Evolutionary conservation across 2,113 vertebrate genomes (phyloP).

Genomic region (Chascanopsetta lugubris): DNA sequence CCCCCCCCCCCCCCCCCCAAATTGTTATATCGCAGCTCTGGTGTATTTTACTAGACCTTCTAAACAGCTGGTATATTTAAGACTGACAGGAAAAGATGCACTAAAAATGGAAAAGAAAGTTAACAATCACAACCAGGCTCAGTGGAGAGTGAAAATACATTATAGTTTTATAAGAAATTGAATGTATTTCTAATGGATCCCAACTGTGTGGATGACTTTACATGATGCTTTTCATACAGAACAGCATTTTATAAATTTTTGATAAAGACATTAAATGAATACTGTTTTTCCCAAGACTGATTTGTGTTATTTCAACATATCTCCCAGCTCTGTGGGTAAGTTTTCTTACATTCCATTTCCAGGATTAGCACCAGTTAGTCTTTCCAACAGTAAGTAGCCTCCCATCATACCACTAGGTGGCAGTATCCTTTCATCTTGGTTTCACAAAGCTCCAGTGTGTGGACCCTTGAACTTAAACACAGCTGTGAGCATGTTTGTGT

Average conservation of each 20-base stretch:
- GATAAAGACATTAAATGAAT: conserved; percentile 77
- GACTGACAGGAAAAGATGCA: conserved; percentile 42
- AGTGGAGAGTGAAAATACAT: conserved; percentile 55
- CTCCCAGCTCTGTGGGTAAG: too few relatives aligned
- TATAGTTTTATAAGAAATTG: conserved; percentile 74
- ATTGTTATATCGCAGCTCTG: conserved; percentile 29
- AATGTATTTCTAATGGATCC: conserved; percentile 79
- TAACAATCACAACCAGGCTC: conserved; percentile 52
- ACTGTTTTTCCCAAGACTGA: conserved; percentile 70
- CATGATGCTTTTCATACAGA: conserved; percentile 67
- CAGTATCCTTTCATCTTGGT: not conserved
- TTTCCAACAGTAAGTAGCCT: not conserved
- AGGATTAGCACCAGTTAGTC: not conserved
- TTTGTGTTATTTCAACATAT: not conserved
- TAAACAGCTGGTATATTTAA: conserved; percentile 48
- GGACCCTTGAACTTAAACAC: conserved; percentile 39
- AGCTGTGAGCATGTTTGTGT: conserved; percentile 60
- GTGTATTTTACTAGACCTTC: conserved; percentile 37
- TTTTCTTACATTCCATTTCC: too few relatives aligned
- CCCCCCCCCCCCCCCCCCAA: too few relatives aligned
- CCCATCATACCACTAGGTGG: conserved; percentile 53
- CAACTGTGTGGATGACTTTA: conserved; percentile 61
- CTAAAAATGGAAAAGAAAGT: conserved; percentile 42
- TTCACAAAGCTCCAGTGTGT: not conserved
- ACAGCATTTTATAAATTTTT: conserved; percentile 75